Conservation (phyloP, 2,113 vertebrate genomes). For the Nesogale talazaci region DNA sequence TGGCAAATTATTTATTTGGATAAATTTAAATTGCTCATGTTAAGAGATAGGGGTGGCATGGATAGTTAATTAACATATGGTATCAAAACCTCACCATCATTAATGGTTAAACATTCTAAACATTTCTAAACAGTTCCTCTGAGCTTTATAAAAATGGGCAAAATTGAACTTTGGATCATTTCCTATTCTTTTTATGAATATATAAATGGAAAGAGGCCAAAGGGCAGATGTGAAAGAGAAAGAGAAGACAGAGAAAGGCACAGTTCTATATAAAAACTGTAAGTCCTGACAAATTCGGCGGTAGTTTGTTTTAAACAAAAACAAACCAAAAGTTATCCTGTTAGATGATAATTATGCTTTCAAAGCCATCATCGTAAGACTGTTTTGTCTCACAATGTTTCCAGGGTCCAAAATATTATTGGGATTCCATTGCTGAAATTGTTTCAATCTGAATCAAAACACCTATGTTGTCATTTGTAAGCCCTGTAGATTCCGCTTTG, state of each 20-base stretch:
- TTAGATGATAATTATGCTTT: slow-evolving; percentile 16
- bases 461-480: background rate
- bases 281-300: background rate
- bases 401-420: slow-evolving; percentile 41
- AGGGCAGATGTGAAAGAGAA: background rate
- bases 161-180: slow-evolving; percentile 28
- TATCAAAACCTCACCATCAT: slow-evolving; percentile 46
- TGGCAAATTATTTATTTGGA: slow-evolving; percentile 17
- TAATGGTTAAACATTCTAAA: slow-evolving; percentile 45
- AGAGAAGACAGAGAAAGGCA: slow-evolving; percentile 8
- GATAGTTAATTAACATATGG: slow-evolving; percentile 41
- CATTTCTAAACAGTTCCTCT: slow-evolving; percentile 28
- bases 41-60: slow-evolving; percentile 3
- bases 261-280: background rate
- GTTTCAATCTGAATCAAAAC: background rate
- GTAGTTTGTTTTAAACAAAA: slow-evolving; percentile 36
- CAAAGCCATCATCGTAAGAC: background rate
- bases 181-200: slow-evolving; percentile 34
- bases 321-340: background rate
- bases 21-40: slow-evolving; percentile 31
- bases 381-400: slow-evolving; percentile 3
- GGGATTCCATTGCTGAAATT: background rate
- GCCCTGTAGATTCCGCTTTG: slow-evolving; percentile 26
- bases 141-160: slow-evolving; percentile 44
- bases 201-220: slow-evolving; percentile 26